These are phyloP conservation scores for Brienomyrus longianalis DNA, from an alignment of 2,113 vertebrate species.

Conservation along the genomic window DNA sequence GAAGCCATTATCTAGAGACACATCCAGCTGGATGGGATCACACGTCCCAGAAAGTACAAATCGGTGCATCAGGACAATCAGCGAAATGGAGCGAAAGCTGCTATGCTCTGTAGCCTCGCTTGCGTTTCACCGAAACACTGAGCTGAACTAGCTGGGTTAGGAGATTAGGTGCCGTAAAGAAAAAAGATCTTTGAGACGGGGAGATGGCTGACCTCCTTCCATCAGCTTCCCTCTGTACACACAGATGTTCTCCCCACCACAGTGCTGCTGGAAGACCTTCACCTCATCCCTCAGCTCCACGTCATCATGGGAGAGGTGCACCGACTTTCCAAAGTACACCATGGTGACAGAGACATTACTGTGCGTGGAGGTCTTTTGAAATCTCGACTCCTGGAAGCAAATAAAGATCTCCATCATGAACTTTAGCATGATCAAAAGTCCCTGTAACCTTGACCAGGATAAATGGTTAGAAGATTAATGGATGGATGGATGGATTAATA, in stretches of 20 bases:
- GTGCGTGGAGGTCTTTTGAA: constrained; percentile 60
- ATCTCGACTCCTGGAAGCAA: constrained; percentile 57
- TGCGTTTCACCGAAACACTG: not conserved
- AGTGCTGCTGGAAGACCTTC: constrained; percentile 86
- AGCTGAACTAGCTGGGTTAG: not conserved
- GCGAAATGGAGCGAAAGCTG: not conserved
- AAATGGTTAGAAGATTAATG: not conserved
- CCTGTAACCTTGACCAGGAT: not conserved
- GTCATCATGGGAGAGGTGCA: constrained; percentile 63
- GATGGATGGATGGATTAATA: not conserved
- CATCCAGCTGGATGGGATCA: not conserved
- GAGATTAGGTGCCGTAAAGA: not conserved
- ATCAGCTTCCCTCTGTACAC: constrained; percentile 75
- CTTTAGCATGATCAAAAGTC: not conserved
- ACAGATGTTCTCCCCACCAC: constrained; percentile 91
- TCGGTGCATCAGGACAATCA: not conserved
- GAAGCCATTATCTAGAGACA: not conserved
- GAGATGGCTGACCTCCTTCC: constrained; percentile 71
- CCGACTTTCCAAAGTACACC: constrained; percentile 77
- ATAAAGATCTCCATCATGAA: not conserved
- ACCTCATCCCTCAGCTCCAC: constrained; percentile 72
- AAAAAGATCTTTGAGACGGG: not conserved
- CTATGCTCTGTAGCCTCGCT: not conserved
- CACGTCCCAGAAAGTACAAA: not conserved
- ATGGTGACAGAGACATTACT: constrained; percentile 72